Percentiles rank a stretch among this genome's conserved stretches.
phyloP scores from a whole-genome alignment of 2,113 vertebrate species.

The Lagenorhynchus albirostris region DNA sequence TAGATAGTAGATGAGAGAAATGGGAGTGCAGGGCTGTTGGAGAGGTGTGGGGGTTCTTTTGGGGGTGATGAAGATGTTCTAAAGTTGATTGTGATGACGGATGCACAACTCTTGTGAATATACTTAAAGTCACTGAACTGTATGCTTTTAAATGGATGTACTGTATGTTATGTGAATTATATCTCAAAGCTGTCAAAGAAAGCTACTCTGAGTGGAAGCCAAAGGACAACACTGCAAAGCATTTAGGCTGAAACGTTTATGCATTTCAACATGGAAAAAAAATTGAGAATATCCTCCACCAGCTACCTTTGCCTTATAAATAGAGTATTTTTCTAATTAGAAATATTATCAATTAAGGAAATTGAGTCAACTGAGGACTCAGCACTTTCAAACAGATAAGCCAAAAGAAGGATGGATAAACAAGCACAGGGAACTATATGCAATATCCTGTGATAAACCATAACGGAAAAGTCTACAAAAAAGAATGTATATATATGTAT shows the following conservation, averaged over 20 bases:
- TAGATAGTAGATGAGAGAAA: not conserved
- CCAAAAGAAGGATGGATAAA: not conserved
- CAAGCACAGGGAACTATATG: not conserved
- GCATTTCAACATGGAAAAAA: not conserved
- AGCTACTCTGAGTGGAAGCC: not conserved
- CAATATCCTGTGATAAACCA: not conserved
- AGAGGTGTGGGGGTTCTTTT: not conserved
- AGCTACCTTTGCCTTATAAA: not conserved
- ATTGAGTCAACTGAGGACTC: not conserved
- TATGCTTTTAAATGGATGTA: no score
- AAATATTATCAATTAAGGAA: not conserved
- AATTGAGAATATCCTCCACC: not conserved
- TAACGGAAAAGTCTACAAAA: not conserved
- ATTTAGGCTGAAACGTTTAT: not conserved
- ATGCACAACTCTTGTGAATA: not conserved
- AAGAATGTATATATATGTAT: rapidly evolving
- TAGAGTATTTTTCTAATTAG: not conserved
- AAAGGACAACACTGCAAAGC: not conserved
- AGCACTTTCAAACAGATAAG: not conserved
- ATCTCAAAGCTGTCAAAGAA: no score
- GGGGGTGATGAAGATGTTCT: not conserved
- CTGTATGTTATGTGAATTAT: no score
- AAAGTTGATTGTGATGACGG: not conserved
- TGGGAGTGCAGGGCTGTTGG: no score
- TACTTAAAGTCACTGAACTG: no score